Base-by-base conservation (phyloP, 2,113 vertebrate genomes). In the Sylvicapra grimmia region DNA sequence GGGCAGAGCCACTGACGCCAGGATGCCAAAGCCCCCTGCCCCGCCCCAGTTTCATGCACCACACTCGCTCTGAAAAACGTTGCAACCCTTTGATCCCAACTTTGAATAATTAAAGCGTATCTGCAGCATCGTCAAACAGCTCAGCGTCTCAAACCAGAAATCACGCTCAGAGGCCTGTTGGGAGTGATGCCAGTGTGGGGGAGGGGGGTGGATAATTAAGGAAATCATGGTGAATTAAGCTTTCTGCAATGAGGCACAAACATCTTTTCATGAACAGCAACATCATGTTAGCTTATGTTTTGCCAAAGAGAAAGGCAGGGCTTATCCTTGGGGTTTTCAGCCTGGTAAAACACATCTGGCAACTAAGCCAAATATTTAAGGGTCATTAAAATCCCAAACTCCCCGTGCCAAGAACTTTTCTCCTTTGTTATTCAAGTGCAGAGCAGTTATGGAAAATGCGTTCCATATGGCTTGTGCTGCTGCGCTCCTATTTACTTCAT, bases 311-410 rank as follows among this genome's bases (percentile, higher is more conserved):
- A 97, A 90, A 97, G 90, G 85, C 97, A 95, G 87, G 83, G 89
- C 90, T 84, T 44, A 5, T 95, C 96, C 84, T 68, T 56, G 18
- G 84, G 96, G 72, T 84, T 96, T 97, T 93, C 96, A 96, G 97
- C 87, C 93, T 94, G 95, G 97, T 96, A 97, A 98, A 97, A 97
- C 90, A 98, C 96, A 97, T 97, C 97, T 97, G 97, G 97, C 87
- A 83, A 92, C 90, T 27, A 36, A 94, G 93, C 96, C 97, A 97
- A 97, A 97, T 97, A 97, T 96, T 98, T 93, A 92, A 98, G 94
- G 97, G 97, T 97, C 98, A 97, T 98, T 98, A 98, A 97, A 98
- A 96, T 56, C 96, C 96, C 93, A 85, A 94, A 96, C 86, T 90
- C 97, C 87, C 91, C 3, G 89, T 93, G 96, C 97, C 98, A 98